These are phyloP conservation scores for Seriola quinqueradiata DNA, from an alignment of 2,113 vertebrate species.

Conservation along the genomic window DNA sequence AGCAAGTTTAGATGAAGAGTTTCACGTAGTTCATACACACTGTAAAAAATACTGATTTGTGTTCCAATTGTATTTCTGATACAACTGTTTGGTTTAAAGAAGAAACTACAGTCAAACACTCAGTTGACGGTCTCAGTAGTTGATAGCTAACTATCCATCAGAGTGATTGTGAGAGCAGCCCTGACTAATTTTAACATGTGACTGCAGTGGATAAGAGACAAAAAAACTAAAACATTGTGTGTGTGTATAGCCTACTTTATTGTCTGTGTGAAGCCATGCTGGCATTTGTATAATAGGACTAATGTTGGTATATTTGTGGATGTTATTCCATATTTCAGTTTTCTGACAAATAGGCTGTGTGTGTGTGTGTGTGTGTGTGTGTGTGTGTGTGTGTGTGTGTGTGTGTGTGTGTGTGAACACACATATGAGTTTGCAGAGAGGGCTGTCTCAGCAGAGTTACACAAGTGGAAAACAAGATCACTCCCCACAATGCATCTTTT, in stretches of 20 bases:
- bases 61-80: too few relatives aligned
- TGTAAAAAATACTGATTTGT: too few relatives aligned
- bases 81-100: too few relatives aligned
- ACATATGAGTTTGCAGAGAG: background rate
- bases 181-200: background rate
- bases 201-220: background rate
- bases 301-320: background rate
- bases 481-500: constrained; percentile 38
- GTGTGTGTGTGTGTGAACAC: background rate
- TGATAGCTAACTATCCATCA: background rate
- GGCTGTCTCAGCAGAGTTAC: constrained; percentile 48
- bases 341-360: background rate
- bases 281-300: background rate
- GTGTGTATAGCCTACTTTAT: too few relatives aligned
- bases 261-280: background rate
- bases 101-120: too few relatives aligned
- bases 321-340: background rate
- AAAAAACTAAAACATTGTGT: too few relatives aligned
- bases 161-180: background rate
- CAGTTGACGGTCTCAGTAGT: background rate
- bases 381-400: constrained; percentile 23
- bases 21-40: too few relatives aligned
- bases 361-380: constrained; percentile 19
- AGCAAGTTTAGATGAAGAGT: too few relatives aligned
- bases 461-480: constrained; percentile 59